Evolutionary conservation across 1,140 invertebrate genomes (phyloP).

Genomic region (Zophobas atratus): DNA sequence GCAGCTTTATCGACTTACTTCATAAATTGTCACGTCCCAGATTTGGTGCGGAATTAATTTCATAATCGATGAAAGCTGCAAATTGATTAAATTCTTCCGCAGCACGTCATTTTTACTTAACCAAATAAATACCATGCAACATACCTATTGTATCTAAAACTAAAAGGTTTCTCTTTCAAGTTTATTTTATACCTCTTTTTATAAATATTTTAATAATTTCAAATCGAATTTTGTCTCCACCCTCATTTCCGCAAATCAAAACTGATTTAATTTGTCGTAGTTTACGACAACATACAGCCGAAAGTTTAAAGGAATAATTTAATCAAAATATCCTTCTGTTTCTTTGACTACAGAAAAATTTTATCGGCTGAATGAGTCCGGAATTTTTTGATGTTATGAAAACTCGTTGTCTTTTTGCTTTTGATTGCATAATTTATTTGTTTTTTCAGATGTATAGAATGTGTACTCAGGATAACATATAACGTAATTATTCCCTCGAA

Average conservation of each 20-base stretch:
- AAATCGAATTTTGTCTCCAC: no score
- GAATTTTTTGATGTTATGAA: not conserved
- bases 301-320: no score
- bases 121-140: not conserved
- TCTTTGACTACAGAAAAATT: no score
- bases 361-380: no score
- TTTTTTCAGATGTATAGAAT: not conserved
- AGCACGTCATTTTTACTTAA: constrained; percentile 3
- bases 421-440: constrained; percentile 2
- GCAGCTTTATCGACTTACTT: constrained; percentile 3
- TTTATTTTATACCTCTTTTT: no score
- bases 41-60: constrained; percentile 26
- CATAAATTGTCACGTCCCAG: constrained; percentile 19
- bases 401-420: not conserved
- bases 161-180: no score
- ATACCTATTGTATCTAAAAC: no score
- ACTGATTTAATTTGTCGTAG: no score
- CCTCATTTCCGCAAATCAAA: no score
- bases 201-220: no score
- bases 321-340: no score
- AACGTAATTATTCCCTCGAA: not conserved
- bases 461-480: constrained; percentile 5
- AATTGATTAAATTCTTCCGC: constrained; percentile 27
- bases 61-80: not conserved
- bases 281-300: no score